Percentiles rank a stretch among this genome's conserved stretches.
Conservation (phyloP, 2,888 invertebrate genomes). For the Drosophila borealis region DNA sequence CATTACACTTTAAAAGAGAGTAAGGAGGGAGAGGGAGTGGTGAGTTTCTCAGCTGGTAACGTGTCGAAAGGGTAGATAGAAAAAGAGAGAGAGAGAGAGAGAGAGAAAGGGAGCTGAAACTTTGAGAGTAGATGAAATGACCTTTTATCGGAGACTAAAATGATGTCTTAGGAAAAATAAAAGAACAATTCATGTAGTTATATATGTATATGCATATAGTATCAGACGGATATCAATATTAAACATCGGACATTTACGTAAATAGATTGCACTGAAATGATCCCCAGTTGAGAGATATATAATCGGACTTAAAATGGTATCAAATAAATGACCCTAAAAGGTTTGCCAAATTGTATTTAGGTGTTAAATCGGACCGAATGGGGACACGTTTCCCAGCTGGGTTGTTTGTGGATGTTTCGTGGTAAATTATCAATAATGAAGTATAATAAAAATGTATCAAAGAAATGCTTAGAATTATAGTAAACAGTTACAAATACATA, state of each 20-base stretch:
- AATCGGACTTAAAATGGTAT: neutral
- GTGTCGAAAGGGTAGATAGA: neutral
- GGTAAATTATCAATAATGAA: constrained; percentile 16
- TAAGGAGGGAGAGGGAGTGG: neutral
- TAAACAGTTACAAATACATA: constrained; percentile 64
- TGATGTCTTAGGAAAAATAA: neutral
- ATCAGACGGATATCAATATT: neutral
- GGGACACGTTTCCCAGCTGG: constrained; percentile 2
- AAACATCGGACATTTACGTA: neutral
- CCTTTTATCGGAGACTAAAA: neutral
- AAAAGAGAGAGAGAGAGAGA: neutral
- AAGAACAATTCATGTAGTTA: too few relatives aligned
- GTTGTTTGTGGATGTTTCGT: neutral
- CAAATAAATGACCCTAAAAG: too few relatives aligned
- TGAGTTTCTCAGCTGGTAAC: constrained; percentile 15
- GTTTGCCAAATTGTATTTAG: neutral
- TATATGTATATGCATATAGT: too few relatives aligned
- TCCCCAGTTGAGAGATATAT: neutral
- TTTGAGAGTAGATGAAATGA: neutral
- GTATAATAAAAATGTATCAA: constrained; percentile 25
- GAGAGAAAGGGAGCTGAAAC: neutral
- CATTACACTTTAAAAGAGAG: constrained; percentile 57
- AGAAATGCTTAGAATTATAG: constrained; percentile 45
- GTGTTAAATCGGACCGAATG: constrained; percentile 7
- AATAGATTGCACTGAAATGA: too few relatives aligned